These are phyloP conservation scores for Schizothorax lantsangensis DNA, from an alignment of 2,797 vertebrate species.

Conservation along the genomic window DNA sequence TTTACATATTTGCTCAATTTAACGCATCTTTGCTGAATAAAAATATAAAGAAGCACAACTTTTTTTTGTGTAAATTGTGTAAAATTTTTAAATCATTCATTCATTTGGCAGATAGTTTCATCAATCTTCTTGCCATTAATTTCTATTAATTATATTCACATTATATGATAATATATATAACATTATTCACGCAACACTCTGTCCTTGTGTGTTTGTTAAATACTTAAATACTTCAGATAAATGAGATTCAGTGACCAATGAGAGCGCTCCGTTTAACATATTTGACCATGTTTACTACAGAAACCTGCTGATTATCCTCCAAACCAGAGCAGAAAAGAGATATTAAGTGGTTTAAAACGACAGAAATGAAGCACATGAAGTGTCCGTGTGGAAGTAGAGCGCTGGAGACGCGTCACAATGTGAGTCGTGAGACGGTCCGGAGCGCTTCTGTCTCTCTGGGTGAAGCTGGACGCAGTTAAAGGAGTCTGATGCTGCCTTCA, in stretches of 20 bases:
- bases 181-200: no score
- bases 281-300: not conserved
- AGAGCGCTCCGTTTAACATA: not conserved
- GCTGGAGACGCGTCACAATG: conserved; percentile 26
- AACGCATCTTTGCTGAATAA: not conserved
- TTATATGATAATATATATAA: no score
- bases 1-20: no score
- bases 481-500: conserved; percentile 65
- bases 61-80: not conserved
- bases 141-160: not conserved
- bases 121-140: not conserved
- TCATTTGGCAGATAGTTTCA: not conserved
- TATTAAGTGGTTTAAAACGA: not conserved
- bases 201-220: no score
- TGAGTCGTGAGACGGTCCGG: conserved; percentile 4
- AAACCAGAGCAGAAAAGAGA: not conserved
- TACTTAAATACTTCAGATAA: no score
- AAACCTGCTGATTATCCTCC: no score
- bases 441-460: conserved; percentile 46
- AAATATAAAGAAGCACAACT: not conserved
- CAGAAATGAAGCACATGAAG: not conserved
- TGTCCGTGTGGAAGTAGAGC: not conserved
- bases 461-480: conserved; percentile 80
- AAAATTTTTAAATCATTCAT: not conserved
- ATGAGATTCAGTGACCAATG: not conserved